phyloP scores from a whole-genome alignment of 2,113 vertebrate species.

The Centropus bengalensis region DNA sequence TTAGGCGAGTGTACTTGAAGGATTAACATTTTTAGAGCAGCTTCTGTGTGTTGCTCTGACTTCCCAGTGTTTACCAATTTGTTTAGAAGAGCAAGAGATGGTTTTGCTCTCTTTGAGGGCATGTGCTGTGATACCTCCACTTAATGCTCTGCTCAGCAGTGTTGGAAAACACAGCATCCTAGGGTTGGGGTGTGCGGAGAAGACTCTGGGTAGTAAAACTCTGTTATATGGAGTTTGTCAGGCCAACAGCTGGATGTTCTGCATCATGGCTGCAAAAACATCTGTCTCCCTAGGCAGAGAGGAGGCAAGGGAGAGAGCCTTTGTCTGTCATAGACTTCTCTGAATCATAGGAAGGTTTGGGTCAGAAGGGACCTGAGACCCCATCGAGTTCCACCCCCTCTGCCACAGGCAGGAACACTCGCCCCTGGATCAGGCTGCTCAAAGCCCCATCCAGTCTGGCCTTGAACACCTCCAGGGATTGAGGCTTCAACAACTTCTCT shows the following conservation, averaged over 20 bases:
- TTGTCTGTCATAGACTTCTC: background rate
- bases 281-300: background rate
- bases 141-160: background rate
- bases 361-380: no score
- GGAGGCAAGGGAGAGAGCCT: background rate
- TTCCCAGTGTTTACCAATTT: background rate
- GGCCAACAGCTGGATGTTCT: background rate
- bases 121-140: accelerated
- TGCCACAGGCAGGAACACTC: no score
- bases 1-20: background rate
- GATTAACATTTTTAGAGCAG: background rate
- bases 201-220: background rate
- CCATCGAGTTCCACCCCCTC: no score
- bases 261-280: background rate
- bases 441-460: no score
- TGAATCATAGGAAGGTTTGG: no score
- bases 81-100: background rate
- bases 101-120: background rate
- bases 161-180: background rate
- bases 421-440: no score
- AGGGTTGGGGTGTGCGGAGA: background rate
- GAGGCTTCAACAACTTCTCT: no score
- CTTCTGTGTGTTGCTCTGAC: background rate
- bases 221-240: background rate
- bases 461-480: no score